Evolutionary conservation across 2,113 vertebrate genomes (phyloP).

Genomic region (Synodontis membranacea): DNA sequence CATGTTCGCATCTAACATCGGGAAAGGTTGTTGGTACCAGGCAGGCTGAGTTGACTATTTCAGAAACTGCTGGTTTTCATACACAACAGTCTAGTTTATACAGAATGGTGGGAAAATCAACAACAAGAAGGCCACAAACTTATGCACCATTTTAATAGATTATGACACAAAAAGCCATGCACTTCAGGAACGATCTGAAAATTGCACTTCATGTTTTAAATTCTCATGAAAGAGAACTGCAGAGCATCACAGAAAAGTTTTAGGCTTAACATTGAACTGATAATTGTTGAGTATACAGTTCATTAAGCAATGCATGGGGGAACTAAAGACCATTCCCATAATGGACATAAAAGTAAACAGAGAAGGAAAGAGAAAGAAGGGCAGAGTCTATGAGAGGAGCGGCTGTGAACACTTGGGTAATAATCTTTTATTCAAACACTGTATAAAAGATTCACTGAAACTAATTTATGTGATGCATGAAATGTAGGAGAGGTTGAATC

Average conservation of each 20-base stretch:
- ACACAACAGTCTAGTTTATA: neutral
- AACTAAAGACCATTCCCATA: slow-evolving; percentile 59
- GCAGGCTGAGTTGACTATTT: neutral
- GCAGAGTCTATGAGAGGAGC: neutral
- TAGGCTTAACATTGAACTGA: slow-evolving; percentile 65
- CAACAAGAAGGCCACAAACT: too few species aligned
- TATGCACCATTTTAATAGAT: too few species aligned
- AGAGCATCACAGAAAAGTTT: slow-evolving; percentile 59
- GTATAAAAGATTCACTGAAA: slow-evolving; percentile 11
- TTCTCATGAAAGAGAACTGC: slow-evolving; percentile 69
- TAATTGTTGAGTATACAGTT: slow-evolving; percentile 59
- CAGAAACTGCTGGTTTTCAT: neutral
- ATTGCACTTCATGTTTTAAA: slow-evolving; percentile 63
- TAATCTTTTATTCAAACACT: neutral
- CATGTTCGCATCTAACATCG: neutral
- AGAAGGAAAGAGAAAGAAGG: slow-evolving; percentile 14
- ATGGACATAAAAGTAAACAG: slow-evolving; percentile 37
- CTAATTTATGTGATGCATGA: slow-evolving; percentile 1
- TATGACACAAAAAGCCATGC: slow-evolving; percentile 57
- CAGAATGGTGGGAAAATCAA: neutral
- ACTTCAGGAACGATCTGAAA: slow-evolving; percentile 51
- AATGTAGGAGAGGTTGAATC: neutral
- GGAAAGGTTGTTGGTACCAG: neutral
- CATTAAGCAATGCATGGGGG: slow-evolving; percentile 55
- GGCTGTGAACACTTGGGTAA: neutral